Evolutionary conservation across 2,797 vertebrate species (phyloP), one percentile per base, ranked within the genome.

Genomic region (Chrosomus eos): DNA sequence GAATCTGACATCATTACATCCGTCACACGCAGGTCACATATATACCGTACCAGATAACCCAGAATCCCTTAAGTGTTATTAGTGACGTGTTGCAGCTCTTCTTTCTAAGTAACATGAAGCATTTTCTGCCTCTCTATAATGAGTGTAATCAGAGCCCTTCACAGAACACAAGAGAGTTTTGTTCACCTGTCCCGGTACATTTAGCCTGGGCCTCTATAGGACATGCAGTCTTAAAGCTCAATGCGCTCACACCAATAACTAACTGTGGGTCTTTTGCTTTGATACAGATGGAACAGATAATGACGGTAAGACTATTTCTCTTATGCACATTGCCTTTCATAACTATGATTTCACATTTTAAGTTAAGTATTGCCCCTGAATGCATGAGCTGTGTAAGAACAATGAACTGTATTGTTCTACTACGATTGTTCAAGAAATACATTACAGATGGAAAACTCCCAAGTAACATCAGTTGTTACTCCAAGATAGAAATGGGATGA

Each of bases 101-200:
- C 62, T 85, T 84, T 87, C 85, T 74, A 77, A 85, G 74, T 84
- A 84, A 78, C 82, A 72, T 43, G 73, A 81, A 81, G 78, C 84
- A 77, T 70, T 72, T 38, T 19, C 53, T 87, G 76, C 51, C 45
- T 83, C 28, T 16, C 76, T 80, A 62, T 78, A 87, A 85, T 76
- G 74, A 80, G 82, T 83, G 89, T 86, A 90, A 90, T 86, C 85
- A 88, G 89, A 91, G 85, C 86, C 36, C 38, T 81, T 19, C 33
- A 18, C 70, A 40, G 48, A 51, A 79, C 55, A 91, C 89, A 91
- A 91, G 88, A 85, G 58, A 53, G 79, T 86, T 86, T 51, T 91
- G 90, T 91, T 91, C 89, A 83, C 87, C 66, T 84, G 62, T 85
- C 73, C 71, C 16, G 68, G 16, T 74, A 78, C 82, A 81, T 38